Base-by-base conservation (phyloP, 2,797 vertebrate species). In the Sebastes vulpes region DNA sequence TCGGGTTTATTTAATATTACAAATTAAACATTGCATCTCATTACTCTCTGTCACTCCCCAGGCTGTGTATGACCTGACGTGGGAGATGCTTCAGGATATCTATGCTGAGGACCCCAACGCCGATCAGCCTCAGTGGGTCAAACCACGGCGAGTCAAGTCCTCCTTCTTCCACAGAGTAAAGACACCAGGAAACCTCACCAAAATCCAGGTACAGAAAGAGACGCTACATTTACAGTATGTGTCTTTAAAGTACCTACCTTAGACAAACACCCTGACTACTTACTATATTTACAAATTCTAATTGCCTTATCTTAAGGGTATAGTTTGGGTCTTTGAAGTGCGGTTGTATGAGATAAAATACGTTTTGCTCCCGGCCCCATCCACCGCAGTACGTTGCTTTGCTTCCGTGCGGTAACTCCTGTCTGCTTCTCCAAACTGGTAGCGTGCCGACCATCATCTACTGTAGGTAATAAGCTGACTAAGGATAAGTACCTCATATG, bases 31-130 rank as follows among this genome's bases (percentile, higher is more conserved):
- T 56, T 1, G 1, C 29, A 11, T 66, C 9, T 63, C 18, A 10
- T 52, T 16, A 0, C 2, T 66, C 18, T 65, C 1, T 73, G 4
- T 60, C 12, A 9, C 50, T 82, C 56, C 42, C 14, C 86, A 99
- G 99, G 96, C 96, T 77, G 97, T 99, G 32, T 99, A 97, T 95
- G 98, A 99, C 91, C 95, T 99, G 85, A 98, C 98, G 1, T 98
- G 96, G 96, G 98, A 99, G 90, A 97, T 99, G 75, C 97, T 99
- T 84, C 97, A 97, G 83, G 98, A 99, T 76, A 97, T 99, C 75
- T 99, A 97, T 61, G 96, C 97, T 28, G 97, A 99, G 90, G 98
- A 99, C 90, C 97, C 97, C 69, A 97, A 97, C 61, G 79, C 95
- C 25, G 95, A 97, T 89, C 97, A 98, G 2, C 98, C 98, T 28